These are phyloP conservation scores for Dromococcyx pavoninus DNA, from an alignment of 2,797 vertebrate species.

Conservation along the genomic window DNA sequence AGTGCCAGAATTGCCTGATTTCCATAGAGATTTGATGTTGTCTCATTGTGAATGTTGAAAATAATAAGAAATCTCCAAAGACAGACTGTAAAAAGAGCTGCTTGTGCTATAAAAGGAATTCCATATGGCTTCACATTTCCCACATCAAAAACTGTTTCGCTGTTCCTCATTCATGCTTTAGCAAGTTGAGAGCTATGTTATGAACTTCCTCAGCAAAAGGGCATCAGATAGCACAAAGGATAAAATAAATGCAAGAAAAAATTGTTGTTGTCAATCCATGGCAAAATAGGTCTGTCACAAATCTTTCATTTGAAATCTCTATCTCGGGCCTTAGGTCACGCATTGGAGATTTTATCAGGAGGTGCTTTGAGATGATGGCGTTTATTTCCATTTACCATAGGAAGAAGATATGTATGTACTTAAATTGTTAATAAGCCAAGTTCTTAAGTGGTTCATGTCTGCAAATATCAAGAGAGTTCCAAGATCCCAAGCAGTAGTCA, in stretches of 20 bases:
- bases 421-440: slow-evolving; percentile 39
- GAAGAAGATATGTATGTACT: slow-evolving; percentile 15
- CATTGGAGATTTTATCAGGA: slow-evolving; percentile 17
- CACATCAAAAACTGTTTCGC: neutral
- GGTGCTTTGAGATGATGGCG: slow-evolving; percentile 10
- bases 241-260: neutral
- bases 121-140: neutral
- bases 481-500: neutral
- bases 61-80: neutral
- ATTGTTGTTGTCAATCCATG: neutral
- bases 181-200: neutral
- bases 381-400: slow-evolving; percentile 42
- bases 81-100: neutral
- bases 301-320: neutral
- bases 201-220: neutral
- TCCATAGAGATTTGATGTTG: neutral
- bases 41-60: neutral
- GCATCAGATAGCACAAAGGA: neutral
- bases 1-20: neutral
- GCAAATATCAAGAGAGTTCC: slow-evolving; percentile 36
- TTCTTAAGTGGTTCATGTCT: slow-evolving; percentile 25
- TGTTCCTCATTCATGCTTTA: neutral
- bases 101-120: neutral
- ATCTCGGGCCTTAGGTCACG: neutral
- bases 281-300: neutral